Evolutionary conservation across 2,797 vertebrate species (phyloP).

Genomic region (Eidolon dupreanum): DNA sequence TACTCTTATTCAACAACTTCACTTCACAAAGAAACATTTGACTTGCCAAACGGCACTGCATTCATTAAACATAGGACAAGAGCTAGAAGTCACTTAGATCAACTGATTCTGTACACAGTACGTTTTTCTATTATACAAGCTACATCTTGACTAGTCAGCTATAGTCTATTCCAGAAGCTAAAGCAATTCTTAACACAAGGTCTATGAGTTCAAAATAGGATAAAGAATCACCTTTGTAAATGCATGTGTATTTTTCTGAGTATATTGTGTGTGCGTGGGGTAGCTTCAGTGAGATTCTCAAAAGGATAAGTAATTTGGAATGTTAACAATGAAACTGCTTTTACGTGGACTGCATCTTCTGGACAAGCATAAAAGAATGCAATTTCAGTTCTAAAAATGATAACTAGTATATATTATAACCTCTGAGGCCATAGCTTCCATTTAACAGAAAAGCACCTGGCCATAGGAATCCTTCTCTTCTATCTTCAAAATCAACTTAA

Average conservation of each 20-base stretch:
- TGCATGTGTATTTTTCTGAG: background rate
- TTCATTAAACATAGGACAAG: background rate
- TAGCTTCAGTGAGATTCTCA: background rate
- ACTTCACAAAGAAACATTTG: background rate
- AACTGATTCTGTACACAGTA: background rate
- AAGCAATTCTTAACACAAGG: background rate
- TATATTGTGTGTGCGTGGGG: background rate
- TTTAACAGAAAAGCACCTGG: conserved; percentile 39
- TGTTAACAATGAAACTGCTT: conserved; percentile 13
- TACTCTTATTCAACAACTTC: background rate
- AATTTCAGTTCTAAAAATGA: conserved; percentile 31
- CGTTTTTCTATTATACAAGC: background rate
- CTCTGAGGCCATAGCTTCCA: background rate
- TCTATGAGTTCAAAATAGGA: background rate
- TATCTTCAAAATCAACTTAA: conserved; percentile 42
- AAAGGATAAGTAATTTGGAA: background rate
- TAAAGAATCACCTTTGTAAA: background rate
- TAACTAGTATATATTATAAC: conserved; percentile 30
- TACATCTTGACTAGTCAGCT: background rate
- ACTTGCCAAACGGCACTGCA: background rate
- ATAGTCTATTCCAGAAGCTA: background rate
- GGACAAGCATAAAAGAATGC: conserved; percentile 13
- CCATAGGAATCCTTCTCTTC: background rate
- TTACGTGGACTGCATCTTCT: background rate
- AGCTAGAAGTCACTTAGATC: background rate